Base-by-base conservation (phyloP, 2,113 vertebrate genomes). In the Steatornis caripensis region DNA sequence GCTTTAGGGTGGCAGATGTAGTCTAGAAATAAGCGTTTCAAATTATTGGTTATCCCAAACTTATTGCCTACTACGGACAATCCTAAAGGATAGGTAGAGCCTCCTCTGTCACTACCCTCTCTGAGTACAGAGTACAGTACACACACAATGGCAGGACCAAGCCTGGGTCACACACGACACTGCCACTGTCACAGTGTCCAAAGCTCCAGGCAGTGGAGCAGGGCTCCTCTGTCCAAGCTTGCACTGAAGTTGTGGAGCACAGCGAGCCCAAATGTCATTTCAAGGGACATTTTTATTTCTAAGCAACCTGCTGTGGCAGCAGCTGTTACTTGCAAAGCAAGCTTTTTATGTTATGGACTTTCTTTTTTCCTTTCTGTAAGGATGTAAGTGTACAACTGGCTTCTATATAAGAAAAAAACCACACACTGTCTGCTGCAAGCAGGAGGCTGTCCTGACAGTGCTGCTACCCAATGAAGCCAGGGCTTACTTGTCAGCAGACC, bases 381-480 rank as follows among this genome's bases (percentile, higher is more conserved):
- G 62, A 32, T 75, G 10, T 34, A 19, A 82, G 32, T 19, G 39
- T n/a, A 9, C 39, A 49, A 45, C 34, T 81, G 37, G 34, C 20
- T 72, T 53, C 41, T 62, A 32, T 22, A 6, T 7, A 19, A 39
- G 49, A 27, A 85, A 51, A 24, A 48, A 57, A 2, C 53, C 53
- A 4, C 20, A 1, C 2, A 1, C 0, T 4, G 4, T 3, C 15
- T 69, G 39, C 58, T 94, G 48, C 58, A n/a, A 23, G 77, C 48
- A 69, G 83, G 85, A 78, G 72, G 70, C 76, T 68, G 80, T 41
- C 74, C 53, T 34, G 68, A 3, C 62, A 39, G 58, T 3, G 8
- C 62, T 34, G 62, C 61, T n/a, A 0, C 32, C 88, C 60, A 0
- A 0, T 4, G 61, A 51, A 32, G 55, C 46, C 15, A 0, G 55